Evolutionary conservation across 2,888 invertebrate genomes (phyloP), one percentile per base, ranked within the genome.

Genomic region (Drosophila mayaguana): DNA sequence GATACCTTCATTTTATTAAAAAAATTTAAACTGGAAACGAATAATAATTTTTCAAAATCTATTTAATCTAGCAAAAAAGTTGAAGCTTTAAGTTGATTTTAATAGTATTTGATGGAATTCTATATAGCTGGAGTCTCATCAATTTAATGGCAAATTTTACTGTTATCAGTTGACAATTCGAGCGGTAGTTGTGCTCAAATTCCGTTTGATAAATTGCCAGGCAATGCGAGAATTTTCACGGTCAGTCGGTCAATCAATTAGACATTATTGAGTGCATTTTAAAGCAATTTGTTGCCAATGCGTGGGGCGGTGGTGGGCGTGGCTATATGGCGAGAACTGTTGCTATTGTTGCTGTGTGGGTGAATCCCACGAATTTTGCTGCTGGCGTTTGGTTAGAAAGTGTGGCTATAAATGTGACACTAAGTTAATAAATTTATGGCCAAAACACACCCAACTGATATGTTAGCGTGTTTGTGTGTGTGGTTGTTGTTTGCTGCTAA

Each of bases 371-470:
- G 45, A 48, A 46, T 71, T 28, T 57, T 73, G 74, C 59, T 50
- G 78, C 46, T 53, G 50, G 73, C 55, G 63, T 40, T 65, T 45
- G 73, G 75, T 73, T 80, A 32, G 77, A 75, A 72, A 78, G 70
- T 69, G 80, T 73, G 83, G 72, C 83, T 74, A 83, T 86, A 85
- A 87, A 86, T 80, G 85, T 83, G 85, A 86, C 87, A 87, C 83
- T 87, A 87, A 86, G 87, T 85, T 86, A 85, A 86, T 86, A 86
- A 87, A 86, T 87, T 86, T 87, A 86, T 87, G 87, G 76, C 80
- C 63, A 68, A 83, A 85, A 82, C 87, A 86, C 87, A 87, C 87
- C 83, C 82, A 82, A 68, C 78, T 72, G 72, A 80, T 83, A 74
- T 56, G 60, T 22, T 2, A 9, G 16, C 7, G 40, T 32, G 11